Evolutionary conservation across 37 sponge, comb jelly and placozoan genomes (phyloP).

Genomic region (Beroe ovata): DNA sequence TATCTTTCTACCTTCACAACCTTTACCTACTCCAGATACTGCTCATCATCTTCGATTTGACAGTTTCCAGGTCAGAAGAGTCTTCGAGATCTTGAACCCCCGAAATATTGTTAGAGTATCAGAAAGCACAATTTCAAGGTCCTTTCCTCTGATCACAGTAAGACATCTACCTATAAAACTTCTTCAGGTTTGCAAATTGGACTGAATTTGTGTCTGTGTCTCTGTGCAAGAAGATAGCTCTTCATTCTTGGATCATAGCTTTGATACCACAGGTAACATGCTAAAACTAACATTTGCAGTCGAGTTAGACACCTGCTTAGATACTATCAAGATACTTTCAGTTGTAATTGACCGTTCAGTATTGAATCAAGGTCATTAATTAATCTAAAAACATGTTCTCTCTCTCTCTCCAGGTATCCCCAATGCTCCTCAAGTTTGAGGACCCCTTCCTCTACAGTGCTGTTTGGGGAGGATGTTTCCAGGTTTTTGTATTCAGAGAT

Average conservation of each 20-base stretch:
- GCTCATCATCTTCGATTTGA: constrained; percentile 8
- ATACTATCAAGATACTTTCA: no score
- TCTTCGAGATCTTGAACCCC: no score
- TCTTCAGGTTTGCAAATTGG: constrained; percentile 37
- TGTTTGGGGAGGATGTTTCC: constrained; percentile 57
- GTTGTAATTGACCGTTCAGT: no score
- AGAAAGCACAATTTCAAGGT: no score
- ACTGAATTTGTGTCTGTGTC: constrained; percentile 21
- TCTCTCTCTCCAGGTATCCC: constrained; percentile 13
- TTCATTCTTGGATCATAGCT: constrained; percentile 21
- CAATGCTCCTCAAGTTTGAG: constrained; percentile 14
- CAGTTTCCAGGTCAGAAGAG: constrained; percentile 61
- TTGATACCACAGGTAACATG: constrained; percentile 31
- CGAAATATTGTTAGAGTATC: no score
- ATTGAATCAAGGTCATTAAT: neutral
- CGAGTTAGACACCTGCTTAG: no score
- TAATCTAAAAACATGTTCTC: neutral
- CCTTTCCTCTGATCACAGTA: no score
- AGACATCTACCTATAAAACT: no score
- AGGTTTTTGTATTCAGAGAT: constrained; percentile 41
- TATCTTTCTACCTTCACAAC: constrained; percentile 29
- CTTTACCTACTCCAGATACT: constrained; percentile 50
- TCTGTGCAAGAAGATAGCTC: constrained; percentile 64
- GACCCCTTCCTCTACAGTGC: constrained; percentile 47
- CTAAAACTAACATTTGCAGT: no score